Evolutionary conservation across 2,797 vertebrate species (phyloP).

Genomic region (Premnoplex brunnescens): DNA sequence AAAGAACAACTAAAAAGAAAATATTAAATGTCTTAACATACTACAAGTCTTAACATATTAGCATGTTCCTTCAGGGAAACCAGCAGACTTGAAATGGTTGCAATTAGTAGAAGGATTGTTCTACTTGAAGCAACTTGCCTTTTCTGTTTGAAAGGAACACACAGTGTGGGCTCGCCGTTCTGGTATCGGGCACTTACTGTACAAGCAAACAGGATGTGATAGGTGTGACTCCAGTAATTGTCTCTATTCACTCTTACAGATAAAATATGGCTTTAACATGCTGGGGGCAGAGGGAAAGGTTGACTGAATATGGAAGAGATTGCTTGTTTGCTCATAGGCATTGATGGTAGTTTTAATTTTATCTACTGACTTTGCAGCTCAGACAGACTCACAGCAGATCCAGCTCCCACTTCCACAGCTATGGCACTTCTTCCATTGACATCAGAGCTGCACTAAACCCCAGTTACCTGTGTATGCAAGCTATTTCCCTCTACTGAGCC

Average conservation of each 20-base stretch:
- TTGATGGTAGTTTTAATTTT: not conserved
- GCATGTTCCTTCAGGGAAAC: not conserved
- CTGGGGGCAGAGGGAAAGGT: not conserved
- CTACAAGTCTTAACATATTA: constrained; percentile 47
- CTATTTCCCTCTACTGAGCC: not conserved
- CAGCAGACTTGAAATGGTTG: constrained; percentile 19
- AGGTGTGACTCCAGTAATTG: constrained; percentile 60
- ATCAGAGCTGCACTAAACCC: not conserved
- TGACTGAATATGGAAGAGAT: not conserved
- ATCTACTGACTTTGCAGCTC: not conserved
- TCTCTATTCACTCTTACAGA: not conserved
- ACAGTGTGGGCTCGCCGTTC: not conserved
- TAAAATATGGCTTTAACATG: constrained; percentile 18
- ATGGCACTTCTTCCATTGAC: not conserved
- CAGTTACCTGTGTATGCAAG: not conserved
- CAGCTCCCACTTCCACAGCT: not conserved
- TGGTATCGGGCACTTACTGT: constrained; percentile 6
- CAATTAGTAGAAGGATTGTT: constrained; percentile 51
- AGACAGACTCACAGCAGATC: not conserved
- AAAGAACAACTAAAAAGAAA: not conserved
- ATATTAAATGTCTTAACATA: not conserved
- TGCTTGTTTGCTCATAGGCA: not conserved
- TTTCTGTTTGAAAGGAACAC: constrained; percentile 60
- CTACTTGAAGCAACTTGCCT: constrained; percentile 64
- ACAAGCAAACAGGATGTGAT: constrained; percentile 57